A percentile compares a stretch with the other conserved stretches of the same genome.
Evolutionary conservation across 2,113 vertebrate species (phyloP).

Genomic region (Seriola quinqueradiata): DNA sequence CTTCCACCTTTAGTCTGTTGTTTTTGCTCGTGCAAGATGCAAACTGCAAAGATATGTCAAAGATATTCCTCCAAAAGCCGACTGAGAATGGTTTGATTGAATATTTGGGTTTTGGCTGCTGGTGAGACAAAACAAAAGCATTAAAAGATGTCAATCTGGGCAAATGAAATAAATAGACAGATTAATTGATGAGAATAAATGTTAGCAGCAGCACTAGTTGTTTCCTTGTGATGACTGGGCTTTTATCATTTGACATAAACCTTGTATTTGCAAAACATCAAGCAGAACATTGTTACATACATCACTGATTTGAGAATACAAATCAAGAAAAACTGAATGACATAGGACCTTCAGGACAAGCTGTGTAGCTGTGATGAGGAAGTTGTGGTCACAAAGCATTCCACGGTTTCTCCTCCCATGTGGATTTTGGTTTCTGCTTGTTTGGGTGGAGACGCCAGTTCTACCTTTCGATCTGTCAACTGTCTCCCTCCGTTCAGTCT

Average conservation of each 20-base stretch:
- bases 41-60: neutral
- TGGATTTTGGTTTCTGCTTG: conserved; percentile 6
- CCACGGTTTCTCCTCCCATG: neutral
- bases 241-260: neutral
- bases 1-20: neutral
- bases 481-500: conserved; percentile 11
- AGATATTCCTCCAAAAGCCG: too few relatives aligned
- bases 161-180: too few relatives aligned
- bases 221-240: neutral
- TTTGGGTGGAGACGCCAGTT: conserved; percentile 11
- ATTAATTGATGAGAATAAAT: neutral
- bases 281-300: neutral
- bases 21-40: neutral
- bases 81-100: neutral
- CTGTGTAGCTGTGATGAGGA: conserved; percentile 1
- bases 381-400: conserved; percentile 8
- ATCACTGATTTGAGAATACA: neutral
- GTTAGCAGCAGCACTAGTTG: neutral
- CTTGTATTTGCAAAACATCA: neutral
- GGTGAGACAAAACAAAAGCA: too few relatives aligned
- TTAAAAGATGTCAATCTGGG: too few relatives aligned
- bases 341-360: neutral
- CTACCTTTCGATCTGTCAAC: neutral
- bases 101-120: too few relatives aligned
- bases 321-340: neutral